Percentiles rank a stretch among this genome's conserved stretches.
These are phyloP conservation scores for Ceyx cyanopectus DNA, from an alignment of 2,113 vertebrate genomes.

Conservation along the genomic window DNA sequence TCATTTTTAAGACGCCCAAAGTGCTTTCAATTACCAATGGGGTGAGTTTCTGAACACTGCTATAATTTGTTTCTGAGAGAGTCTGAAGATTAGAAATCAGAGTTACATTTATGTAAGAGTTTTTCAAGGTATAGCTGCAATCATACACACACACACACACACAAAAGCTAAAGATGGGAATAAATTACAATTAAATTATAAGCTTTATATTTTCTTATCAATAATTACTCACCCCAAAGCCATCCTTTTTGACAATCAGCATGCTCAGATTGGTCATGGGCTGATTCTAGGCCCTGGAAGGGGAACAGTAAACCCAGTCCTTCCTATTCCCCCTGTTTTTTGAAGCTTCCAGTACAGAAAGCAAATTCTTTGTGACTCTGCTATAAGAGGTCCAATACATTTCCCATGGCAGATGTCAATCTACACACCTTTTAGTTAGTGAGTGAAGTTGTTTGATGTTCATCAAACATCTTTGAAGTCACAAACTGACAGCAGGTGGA, in stretches of 20 bases:
- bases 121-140: background rate
- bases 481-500: background rate
- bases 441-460: background rate
- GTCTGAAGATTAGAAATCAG: conserved; percentile 33
- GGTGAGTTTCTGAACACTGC: conserved; percentile 23
- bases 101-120: background rate
- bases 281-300: background rate
- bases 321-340: accelerated
- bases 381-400: accelerated
- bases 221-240: background rate
- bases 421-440: background rate
- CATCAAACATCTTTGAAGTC: background rate
- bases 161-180: background rate
- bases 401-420: background rate
- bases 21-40: conserved; percentile 60
- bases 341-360: background rate
- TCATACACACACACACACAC: background rate
- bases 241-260: background rate
- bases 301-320: background rate
- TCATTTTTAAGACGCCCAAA: conserved; percentile 60
- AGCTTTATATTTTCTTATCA: conserved; percentile 11
- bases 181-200: conserved; percentile 43
- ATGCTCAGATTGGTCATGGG: background rate
- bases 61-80: conserved; percentile 25
- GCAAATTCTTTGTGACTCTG: background rate